phyloP scores from a whole-genome alignment of 2,888 invertebrate species.

The Epinotia nisella region DNA sequence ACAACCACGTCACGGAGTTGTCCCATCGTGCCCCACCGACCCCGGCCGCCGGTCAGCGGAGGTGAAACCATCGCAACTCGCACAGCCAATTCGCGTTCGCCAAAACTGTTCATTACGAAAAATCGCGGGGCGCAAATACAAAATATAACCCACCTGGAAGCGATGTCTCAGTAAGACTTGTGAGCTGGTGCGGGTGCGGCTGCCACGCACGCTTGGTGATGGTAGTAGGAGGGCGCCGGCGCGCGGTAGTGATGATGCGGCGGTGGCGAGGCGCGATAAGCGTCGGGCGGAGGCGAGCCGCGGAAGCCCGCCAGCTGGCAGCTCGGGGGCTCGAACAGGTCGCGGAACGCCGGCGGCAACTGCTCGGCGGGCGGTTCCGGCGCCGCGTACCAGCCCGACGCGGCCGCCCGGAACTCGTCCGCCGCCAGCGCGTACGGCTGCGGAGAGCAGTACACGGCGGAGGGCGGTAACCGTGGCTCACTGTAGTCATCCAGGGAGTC shows the following conservation, averaged over 20 bases:
- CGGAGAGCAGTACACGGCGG: slow-evolving; percentile 82
- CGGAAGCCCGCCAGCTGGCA: slow-evolving; percentile 82
- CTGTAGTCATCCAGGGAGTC: slow-evolving; percentile 77
- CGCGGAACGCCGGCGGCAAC: slow-evolving; percentile 76
- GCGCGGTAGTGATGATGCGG: slow-evolving; percentile 80
- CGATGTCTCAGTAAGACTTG: slow-evolving; percentile 79
- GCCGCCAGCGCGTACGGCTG: slow-evolving; percentile 81
- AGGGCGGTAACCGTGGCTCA: slow-evolving; percentile 83
- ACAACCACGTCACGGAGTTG: slow-evolving; percentile 79
- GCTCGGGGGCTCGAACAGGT: slow-evolving; percentile 81
- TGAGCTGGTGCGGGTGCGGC: slow-evolving; percentile 78
- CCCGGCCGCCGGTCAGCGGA: slow-evolving; percentile 57
- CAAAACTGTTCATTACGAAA: slow-evolving; percentile 50
- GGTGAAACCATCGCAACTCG: slow-evolving; percentile 61
- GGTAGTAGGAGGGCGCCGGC: slow-evolving; percentile 80
- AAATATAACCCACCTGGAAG: slow-evolving; percentile 68
- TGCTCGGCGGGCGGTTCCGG: slow-evolving; percentile 79
- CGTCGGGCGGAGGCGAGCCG: slow-evolving; percentile 74
- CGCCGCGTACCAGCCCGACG: slow-evolving; percentile 84
- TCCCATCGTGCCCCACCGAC: slow-evolving; percentile 64
- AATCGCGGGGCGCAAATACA: slow-evolving; percentile 64
- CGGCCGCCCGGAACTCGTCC: slow-evolving; percentile 83
- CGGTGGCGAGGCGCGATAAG: slow-evolving; percentile 75
- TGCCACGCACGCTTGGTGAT: slow-evolving; percentile 86
- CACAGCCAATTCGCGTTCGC: slow-evolving; percentile 70